Evolutionary conservation across 2,888 invertebrate genomes (phyloP).

Genomic region (Kryphioiulus occultus): DNA sequence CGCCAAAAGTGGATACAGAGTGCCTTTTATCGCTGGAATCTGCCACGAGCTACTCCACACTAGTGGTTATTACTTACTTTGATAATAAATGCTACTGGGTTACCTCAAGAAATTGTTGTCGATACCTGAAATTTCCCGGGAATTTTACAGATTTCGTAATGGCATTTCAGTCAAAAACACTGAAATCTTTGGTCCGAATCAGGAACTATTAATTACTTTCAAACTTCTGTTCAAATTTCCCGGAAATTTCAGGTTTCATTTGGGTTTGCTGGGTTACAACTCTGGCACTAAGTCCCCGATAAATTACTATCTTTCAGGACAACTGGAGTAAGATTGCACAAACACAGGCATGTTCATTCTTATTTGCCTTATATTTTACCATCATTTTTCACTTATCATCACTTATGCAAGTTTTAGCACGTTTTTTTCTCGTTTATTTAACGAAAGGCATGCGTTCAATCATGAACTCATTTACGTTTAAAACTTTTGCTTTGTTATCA

Average conservation of each 20-base stretch:
- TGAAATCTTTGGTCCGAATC: background rate
- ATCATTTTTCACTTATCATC: background rate
- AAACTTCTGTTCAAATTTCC: no score
- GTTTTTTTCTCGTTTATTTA: background rate
- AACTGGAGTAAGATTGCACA: constrained; percentile 41
- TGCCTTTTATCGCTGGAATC: constrained; percentile 48
- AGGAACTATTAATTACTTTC: no score
- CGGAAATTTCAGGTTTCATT: constrained; percentile 28
- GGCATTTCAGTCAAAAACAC: background rate
- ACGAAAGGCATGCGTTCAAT: background rate
- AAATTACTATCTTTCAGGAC: constrained; percentile 42
- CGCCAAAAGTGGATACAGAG: background rate
- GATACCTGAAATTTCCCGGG: background rate
- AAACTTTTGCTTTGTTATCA: background rate
- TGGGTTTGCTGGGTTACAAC: background rate
- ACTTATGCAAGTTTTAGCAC: background rate
- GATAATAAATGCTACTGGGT: background rate
- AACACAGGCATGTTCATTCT: constrained; percentile 45
- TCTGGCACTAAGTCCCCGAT: background rate
- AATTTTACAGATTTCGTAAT: background rate
- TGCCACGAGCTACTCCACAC: background rate
- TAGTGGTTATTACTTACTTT: background rate
- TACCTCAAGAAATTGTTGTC: background rate
- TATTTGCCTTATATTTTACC: background rate
- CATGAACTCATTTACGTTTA: background rate